Conservation (phyloP, 2,888 invertebrate genomes). For the Drosophila quinaria region DNA sequence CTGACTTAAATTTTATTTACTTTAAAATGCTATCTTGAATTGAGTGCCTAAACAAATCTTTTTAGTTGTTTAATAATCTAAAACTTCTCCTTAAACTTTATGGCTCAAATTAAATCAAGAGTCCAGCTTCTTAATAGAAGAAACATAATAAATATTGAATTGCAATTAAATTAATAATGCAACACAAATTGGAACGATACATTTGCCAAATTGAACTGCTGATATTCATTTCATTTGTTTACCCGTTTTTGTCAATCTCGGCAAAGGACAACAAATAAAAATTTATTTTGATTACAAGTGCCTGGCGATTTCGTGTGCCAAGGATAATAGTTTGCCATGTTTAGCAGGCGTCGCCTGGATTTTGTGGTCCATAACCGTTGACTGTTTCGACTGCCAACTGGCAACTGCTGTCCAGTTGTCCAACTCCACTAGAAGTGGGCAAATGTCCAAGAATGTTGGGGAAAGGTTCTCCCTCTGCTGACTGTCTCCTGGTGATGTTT, state of each 20-base stretch:
- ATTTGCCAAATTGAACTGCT: constrained; percentile 23
- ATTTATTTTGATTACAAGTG: constrained; percentile 72
- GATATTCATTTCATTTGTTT: constrained; percentile 43
- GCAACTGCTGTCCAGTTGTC: constrained; percentile 33
- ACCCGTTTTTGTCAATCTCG: constrained; percentile 45
- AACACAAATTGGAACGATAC: background rate
- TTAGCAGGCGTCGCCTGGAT: constrained; percentile 32
- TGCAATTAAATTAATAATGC: constrained; percentile 7
- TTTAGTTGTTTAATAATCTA: no score
- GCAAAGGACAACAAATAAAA: constrained; percentile 60
- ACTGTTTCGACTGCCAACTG: constrained; percentile 38
- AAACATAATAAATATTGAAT: background rate
- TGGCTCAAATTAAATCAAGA: no score
- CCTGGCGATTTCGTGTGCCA: constrained; percentile 39
- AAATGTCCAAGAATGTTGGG: constrained; percentile 61
- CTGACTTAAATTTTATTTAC: background rate
- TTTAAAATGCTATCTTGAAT: no score
- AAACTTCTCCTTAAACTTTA: no score
- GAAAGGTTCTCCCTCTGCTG: constrained; percentile 20
- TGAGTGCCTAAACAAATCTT: background rate
- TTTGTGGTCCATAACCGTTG: constrained; percentile 70
- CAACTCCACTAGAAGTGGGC: constrained; percentile 47
- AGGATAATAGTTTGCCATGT: constrained; percentile 28
- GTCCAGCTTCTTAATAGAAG: no score
- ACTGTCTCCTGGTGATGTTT: constrained; percentile 55